These are phyloP conservation scores for Fistularia tabacaria DNA, from an alignment of 2,797 vertebrate genomes.

Conservation along the genomic window DNA sequence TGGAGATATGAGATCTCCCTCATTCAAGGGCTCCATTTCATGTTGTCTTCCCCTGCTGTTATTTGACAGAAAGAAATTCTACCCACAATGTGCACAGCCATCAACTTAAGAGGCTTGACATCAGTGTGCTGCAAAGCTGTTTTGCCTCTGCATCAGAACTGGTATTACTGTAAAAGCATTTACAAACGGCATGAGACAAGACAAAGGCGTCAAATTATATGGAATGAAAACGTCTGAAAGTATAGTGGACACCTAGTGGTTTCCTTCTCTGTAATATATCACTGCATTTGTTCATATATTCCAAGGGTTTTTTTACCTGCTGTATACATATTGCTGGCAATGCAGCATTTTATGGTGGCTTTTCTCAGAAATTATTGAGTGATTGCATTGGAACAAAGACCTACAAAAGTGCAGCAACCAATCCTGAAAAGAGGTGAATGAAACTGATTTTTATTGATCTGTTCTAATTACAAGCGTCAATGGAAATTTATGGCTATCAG, in stretches of 20 bases:
- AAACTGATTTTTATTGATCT: constrained; percentile 64
- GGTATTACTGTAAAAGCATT: constrained; percentile 47
- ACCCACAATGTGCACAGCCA: constrained; percentile 61
- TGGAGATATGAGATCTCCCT: constrained; percentile 70
- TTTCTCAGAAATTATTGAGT: constrained; percentile 13
- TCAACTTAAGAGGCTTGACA: constrained; percentile 69
- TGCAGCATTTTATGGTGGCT: constrained; percentile 7
- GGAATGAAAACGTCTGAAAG: constrained; percentile 8
- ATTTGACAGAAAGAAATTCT: constrained; percentile 69
- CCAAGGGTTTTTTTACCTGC: neutral
- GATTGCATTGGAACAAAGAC: constrained; percentile 15
- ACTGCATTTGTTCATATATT: constrained; percentile 1
- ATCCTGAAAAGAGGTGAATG: constrained; percentile 33
- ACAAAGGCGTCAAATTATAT: constrained; percentile 40
- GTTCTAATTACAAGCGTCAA: constrained; percentile 65
- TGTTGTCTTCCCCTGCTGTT: constrained; percentile 72
- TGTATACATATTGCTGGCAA: constrained; percentile 9
- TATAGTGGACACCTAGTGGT: constrained; percentile 15
- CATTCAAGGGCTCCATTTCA: constrained; percentile 65
- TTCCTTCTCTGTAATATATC: constrained; percentile 10
- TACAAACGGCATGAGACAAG: constrained; percentile 34
- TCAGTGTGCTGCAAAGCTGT: constrained; percentile 45
- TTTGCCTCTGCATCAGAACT: constrained; percentile 53
- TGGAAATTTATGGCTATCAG: constrained; percentile 57
- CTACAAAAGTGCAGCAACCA: constrained; percentile 14